Evolutionary conservation across 2,113 vertebrate genomes (phyloP), one percentile per base, ranked within the genome.

Genomic region (Brachionichthys hirsutus): DNA sequence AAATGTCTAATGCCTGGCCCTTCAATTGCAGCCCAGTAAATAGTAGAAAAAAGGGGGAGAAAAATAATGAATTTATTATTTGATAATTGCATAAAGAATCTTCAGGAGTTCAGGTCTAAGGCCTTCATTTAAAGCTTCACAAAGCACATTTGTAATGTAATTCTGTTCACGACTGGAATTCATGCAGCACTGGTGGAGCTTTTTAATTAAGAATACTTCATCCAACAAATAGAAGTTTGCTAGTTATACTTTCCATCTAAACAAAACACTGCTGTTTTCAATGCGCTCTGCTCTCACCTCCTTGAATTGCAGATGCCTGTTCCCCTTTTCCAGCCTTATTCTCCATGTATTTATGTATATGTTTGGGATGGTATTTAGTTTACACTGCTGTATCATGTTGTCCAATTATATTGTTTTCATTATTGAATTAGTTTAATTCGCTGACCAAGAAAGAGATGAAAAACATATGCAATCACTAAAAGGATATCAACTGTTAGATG

Each of bases 141-240:
- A 40, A 64, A 59, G 24, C 67, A 64, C 51, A 76, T 81, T 81
- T 85, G 66, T 76, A 55, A 64, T 55, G 44, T 56, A 49, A 74
- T 68, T 80, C 68, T 78, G 72, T 73, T 73, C 64, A 62, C 71
- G 42, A 62, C 60, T 80, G 59, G 62, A 80, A 80, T 80, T 82
- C 53, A 70, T 72, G 71, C 57, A 52, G 62, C 67, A 75, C 59
- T 83, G 75, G 41, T 74, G 52, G 34, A 72, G 72, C 65, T 79
- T 85, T 62, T 81, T 87, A 85, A 88, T 85, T 85, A 86, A 81
- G 73, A 38, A 38, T 38, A 3, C 36, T 38, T 10, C 36, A 38
- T 38, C 77, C 44, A 30, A 30, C 24, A 30, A 30, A 30, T 30
- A 30, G 24, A 30, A 30, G 24, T 30, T 30, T 30, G 24, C 8